A percentile compares a stretch with the other conserved stretches of the same genome.
Conservation (phyloP, 2,888 invertebrate species). For the Dryococelus australis region DNA sequence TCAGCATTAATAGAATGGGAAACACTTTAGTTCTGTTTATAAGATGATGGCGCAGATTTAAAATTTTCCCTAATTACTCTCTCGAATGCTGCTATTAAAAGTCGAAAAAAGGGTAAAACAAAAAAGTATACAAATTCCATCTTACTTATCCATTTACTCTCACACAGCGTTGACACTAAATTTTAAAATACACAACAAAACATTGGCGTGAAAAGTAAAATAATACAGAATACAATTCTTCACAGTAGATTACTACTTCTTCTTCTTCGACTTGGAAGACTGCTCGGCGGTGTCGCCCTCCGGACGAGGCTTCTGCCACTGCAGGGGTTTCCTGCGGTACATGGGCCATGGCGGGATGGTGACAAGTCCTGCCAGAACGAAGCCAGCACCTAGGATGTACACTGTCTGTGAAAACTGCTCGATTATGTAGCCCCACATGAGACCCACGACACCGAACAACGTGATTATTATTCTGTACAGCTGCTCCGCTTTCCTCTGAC, state of each 20-base stretch:
- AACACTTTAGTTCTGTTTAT: too few relatives aligned
- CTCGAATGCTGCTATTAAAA: too few relatives aligned
- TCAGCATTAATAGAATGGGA: too few relatives aligned
- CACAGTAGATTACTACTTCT: slow-evolving; percentile 58
- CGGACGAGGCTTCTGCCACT: slow-evolving; percentile 83
- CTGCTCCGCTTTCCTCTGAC: slow-evolving; percentile 89
- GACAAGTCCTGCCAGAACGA: slow-evolving; percentile 83
- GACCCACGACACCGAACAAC: slow-evolving; percentile 86
- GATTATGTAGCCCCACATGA: slow-evolving; percentile 91
- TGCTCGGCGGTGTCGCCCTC: slow-evolving; percentile 54
- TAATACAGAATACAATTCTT: background rate
- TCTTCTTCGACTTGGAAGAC: slow-evolving; percentile 59
- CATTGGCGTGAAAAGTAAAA: background rate
- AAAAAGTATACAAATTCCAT: too few relatives aligned
- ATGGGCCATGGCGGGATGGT: slow-evolving; percentile 98
- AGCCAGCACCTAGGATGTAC: slow-evolving; percentile 91
- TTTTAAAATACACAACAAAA: background rate
- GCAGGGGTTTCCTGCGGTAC: slow-evolving; percentile 85
- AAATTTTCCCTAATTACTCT: too few relatives aligned
- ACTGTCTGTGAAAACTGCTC: slow-evolving; percentile 97
- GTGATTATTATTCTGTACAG: slow-evolving; percentile 89
- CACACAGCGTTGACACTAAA: background rate
- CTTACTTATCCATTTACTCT: too few relatives aligned
- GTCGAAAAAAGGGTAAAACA: too few relatives aligned
- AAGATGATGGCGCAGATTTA: too few relatives aligned